Base-by-base conservation (phyloP, 2,797 vertebrate species). In the Sebastes kiyomatsui region DNA sequence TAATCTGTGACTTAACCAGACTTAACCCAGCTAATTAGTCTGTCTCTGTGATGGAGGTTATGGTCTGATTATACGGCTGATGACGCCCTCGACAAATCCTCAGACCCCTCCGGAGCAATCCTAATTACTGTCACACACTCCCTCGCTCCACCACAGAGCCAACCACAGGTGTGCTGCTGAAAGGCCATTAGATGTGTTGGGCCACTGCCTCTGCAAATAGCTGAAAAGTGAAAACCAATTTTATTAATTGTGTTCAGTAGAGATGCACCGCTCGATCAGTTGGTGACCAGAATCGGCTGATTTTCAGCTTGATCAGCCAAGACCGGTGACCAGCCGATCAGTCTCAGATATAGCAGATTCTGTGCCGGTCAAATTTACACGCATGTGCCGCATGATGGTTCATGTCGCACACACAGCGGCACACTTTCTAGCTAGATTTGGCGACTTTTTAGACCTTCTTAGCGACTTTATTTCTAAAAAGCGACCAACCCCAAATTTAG, bases 41-140 rank as follows among this genome's bases (percentile, higher is more conserved):
- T 52, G 56, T 86, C 12, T 67, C 55, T 35, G 33, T 62, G 30
- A 83, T 73, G 38, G 80, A 87, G 66, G 73, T 81, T 56, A 42
- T 59, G 64, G 38, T 62, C 79, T 71, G 54, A 46, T 52, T 61
- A n/a, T 77, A 65, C 23, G 80, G 52, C 67, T 80, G 61, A 76
- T 82, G 55, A 81, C 4, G 20, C 52, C 38, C 33, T 22, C 79
- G 49, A 82, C 70, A 82, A 80, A 87, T 75, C 81, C 66, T 68
- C 58, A 81, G 64, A 81, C 72, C 67, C 64, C 84, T 82, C 27
- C 28, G 52, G 72, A 74, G 70, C 42, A 67, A 72, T 84, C 18
- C 46, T 81, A 80, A 88, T 89, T 84, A 84, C 61, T 76, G 67
- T 79, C 49, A 12, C 59, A 33, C n/a, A 20, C 66, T 69, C 58